Evolutionary conservation across 92 coral and sea anemone species (phyloP).

Genomic region (Umimayanthus kanabou): DNA sequence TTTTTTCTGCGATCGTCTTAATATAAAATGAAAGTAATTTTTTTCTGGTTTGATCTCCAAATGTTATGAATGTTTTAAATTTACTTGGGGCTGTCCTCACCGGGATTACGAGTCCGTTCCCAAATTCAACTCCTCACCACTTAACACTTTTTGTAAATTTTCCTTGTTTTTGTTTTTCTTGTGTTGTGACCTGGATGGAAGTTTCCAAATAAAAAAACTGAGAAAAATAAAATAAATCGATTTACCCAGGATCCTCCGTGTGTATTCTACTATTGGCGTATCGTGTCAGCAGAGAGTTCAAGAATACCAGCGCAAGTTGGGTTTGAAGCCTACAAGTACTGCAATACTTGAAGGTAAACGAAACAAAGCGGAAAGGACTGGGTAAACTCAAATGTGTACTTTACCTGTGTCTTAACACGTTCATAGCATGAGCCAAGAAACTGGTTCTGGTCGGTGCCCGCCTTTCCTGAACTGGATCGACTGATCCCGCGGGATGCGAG

Average conservation of each 20-base stretch:
- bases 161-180: too few species aligned
- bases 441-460: conserved; percentile 40
- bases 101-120: too few species aligned
- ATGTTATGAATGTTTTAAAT: too few species aligned
- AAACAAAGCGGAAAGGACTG: background rate
- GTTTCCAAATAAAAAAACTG: too few species aligned
- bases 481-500: conserved; percentile 30
- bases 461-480: conserved; percentile 15
- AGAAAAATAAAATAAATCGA: too few species aligned
- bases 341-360: background rate
- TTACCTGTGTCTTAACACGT: conserved; percentile 29
- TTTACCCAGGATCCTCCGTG: background rate
- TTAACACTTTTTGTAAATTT: too few species aligned
- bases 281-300: background rate
- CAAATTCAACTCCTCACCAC: too few species aligned
- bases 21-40: too few species aligned
- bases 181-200: background rate
- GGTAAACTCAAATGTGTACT: background rate
- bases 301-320: background rate
- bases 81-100: too few species aligned
- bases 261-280: background rate
- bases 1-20: too few species aligned
- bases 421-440: conserved; percentile 32
- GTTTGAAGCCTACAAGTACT: background rate
- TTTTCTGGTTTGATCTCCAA: too few species aligned